These are phyloP conservation scores for Parotia lawesii DNA, from an alignment of 2,113 vertebrate species.

Conservation along the genomic window DNA sequence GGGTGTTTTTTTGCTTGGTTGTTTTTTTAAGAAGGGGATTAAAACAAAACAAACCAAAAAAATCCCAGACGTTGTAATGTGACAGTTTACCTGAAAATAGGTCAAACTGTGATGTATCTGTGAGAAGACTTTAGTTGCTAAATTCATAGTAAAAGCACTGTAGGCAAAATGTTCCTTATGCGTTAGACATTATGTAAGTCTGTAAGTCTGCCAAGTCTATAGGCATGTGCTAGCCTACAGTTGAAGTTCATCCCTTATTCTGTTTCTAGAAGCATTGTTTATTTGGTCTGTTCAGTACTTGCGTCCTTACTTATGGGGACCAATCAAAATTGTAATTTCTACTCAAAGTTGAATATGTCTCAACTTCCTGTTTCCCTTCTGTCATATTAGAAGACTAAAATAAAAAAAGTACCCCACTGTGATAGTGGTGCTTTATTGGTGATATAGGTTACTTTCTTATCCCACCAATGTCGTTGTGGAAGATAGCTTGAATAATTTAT, in stretches of 20 bases:
- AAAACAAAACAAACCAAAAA: neutral
- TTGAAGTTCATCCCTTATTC: neutral
- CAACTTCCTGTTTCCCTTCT: neutral
- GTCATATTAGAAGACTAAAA: neutral
- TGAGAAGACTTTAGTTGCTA: neutral
- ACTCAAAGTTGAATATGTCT: neutral
- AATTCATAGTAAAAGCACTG: neutral
- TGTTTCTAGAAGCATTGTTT: neutral
- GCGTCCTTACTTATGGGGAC: fast-evolving
- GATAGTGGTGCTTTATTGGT: neutral
- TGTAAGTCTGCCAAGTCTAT: neutral
- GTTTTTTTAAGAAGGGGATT: neutral
- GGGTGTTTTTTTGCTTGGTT: neutral
- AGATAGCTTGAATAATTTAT: neutral
- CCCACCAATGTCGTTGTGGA: neutral
- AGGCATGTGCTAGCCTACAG: neutral
- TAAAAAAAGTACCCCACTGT: neutral
- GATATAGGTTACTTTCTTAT: neutral
- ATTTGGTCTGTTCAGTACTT: neutral
- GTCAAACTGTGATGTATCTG: neutral
- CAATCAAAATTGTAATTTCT: neutral
- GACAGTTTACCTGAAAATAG: neutral
- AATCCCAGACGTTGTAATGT: neutral
- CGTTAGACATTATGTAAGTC: neutral
- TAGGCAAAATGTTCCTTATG: neutral